Conservation (phyloP, 1,140 invertebrate species). For the Drosophila baimaii region DNA sequence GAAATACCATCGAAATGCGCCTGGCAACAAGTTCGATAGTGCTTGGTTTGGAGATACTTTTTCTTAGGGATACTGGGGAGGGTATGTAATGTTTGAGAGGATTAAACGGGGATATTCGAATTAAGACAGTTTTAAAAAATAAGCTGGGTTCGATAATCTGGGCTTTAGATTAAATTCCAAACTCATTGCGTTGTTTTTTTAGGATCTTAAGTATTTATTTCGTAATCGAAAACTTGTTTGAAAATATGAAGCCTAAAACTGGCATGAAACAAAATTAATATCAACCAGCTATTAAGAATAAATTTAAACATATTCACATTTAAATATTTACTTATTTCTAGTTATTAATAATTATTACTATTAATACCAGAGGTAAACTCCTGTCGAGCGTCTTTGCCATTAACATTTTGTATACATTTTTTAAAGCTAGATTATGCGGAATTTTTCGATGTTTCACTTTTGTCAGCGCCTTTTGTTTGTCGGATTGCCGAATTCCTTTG, state of each 20-base stretch:
- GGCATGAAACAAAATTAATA: too few species aligned
- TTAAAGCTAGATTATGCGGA: constrained; percentile 16
- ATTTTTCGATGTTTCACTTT: constrained; percentile 22
- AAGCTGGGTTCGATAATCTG: neutral
- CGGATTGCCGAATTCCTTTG: constrained; percentile 16
- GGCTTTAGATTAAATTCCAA: neutral
- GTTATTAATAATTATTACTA: too few species aligned
- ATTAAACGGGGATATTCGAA: neutral
- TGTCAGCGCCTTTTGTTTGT: constrained; percentile 30
- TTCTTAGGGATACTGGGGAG: neutral
- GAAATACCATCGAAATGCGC: constrained; percentile 30
- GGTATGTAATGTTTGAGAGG: constrained; percentile 2
- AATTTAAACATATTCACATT: too few species aligned
- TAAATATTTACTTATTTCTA: too few species aligned
- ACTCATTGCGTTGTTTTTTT: neutral
- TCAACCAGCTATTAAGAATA: too few species aligned
- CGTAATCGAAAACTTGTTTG: neutral
- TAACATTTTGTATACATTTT: neutral
- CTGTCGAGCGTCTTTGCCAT: neutral
- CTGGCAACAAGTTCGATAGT: constrained; percentile 54
- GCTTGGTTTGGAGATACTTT: constrained; percentile 11
- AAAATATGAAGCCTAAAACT: too few species aligned
- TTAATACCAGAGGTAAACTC: constrained; percentile 1
- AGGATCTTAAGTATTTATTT: neutral
- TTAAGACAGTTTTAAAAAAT: neutral